Conservation (phyloP, 2,113 vertebrate species). For the Pygoscelis antarcticus region DNA sequence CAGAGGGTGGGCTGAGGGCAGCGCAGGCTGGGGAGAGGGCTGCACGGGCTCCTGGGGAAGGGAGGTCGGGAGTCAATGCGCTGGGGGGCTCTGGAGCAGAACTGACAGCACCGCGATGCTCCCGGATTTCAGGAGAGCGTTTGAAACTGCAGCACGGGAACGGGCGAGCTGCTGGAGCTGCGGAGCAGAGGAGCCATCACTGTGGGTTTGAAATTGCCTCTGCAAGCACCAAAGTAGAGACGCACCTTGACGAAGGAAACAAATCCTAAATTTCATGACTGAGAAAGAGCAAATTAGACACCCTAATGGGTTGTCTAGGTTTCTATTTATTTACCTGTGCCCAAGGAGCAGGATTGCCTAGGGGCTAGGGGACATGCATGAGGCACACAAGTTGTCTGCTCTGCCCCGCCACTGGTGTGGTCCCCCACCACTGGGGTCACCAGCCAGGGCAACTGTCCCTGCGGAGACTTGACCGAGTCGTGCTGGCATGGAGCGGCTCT, state of each 20-base stretch:
- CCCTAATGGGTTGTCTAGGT: not conserved
- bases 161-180: not conserved
- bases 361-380: not conserved
- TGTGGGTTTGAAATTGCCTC: not conserved
- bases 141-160: not conserved
- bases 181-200: not conserved
- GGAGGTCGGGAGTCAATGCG: not conserved
- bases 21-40: not conserved
- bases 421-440: not conserved
- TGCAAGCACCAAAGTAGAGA: not conserved
- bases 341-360: not conserved
- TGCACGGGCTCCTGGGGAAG: not conserved
- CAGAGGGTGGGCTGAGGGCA: not conserved
- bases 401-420: not conserved
- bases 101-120: not conserved
- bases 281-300: not conserved
- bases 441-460: not conserved
- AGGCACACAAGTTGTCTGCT: not conserved
- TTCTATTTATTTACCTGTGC: not conserved
- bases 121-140: not conserved
- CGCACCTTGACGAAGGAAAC: not conserved
- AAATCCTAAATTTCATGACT: not conserved
- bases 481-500: not conserved
- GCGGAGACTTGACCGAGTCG: accelerated
- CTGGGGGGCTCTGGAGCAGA: not conserved